phyloP scores from a whole-genome alignment of 2,797 vertebrate genomes.

The Lepus townsendii region DNA sequence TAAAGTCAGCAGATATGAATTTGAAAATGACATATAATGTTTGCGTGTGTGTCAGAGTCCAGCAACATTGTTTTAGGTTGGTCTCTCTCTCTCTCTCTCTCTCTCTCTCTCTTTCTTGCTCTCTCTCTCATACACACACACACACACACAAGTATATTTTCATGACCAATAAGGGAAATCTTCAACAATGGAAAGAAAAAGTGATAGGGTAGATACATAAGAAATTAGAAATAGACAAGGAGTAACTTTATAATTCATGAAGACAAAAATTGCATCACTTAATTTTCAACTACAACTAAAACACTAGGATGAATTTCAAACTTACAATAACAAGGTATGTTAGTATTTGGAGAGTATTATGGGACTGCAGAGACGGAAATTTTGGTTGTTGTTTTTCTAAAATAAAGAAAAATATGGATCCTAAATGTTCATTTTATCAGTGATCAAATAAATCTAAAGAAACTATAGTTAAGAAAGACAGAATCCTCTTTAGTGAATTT shows the following conservation, averaged over 20 bases:
- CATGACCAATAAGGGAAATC: background rate
- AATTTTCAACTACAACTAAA: conserved; percentile 9
- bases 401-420: background rate
- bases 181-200: conserved; percentile 12
- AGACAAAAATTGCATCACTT: background rate
- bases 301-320: background rate
- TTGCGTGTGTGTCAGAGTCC: background rate
- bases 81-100: too few relatives aligned
- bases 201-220: background rate
- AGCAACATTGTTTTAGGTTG: background rate
- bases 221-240: background rate
- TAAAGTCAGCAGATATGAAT: background rate
- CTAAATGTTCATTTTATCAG: background rate
- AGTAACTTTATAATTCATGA: background rate
- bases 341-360: background rate
- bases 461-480: background rate
- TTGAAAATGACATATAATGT: background rate
- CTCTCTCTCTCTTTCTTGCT: too few relatives aligned
- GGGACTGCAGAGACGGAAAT: background rate
- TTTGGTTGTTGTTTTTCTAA: background rate
- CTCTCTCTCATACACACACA: background rate
- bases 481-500: background rate
- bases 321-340: background rate
- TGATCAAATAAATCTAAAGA: background rate
- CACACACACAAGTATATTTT: background rate